These are phyloP conservation scores for Amblyteles armatorius DNA, from an alignment of 2,888 invertebrate species.

Conservation along the genomic window DNA sequence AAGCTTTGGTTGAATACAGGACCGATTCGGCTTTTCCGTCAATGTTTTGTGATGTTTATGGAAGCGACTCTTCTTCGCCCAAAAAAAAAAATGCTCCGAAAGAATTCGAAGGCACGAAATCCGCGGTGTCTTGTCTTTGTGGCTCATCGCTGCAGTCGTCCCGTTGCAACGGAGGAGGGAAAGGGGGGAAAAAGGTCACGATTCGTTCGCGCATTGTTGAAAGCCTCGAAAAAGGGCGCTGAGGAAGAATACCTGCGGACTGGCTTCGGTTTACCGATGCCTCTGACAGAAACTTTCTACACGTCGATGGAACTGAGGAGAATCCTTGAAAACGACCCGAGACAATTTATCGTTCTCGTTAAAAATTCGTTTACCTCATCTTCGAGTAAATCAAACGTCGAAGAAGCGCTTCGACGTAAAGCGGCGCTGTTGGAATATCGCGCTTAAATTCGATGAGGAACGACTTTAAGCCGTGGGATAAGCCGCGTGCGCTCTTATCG, in stretches of 20 bases:
- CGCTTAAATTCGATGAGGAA: constrained; percentile 24
- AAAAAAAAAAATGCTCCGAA: constrained; percentile 2
- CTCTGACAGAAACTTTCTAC: not conserved
- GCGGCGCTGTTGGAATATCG: not conserved
- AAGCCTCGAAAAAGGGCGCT: not conserved
- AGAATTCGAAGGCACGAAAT: constrained; percentile 38
- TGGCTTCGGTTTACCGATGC: constrained; percentile 5
- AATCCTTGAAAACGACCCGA: not conserved
- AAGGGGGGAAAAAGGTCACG: constrained; percentile 27
- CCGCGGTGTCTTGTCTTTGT: constrained; percentile 30
- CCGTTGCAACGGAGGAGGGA: constrained; percentile 8
- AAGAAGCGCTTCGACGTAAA: constrained; percentile 19
- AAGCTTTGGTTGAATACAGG: constrained; percentile 16
- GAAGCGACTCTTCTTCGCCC: not conserved
- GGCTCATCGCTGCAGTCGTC: not conserved
- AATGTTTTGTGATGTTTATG: constrained; percentile 48
- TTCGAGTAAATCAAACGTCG: constrained; percentile 26
- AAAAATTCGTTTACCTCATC: not conserved
- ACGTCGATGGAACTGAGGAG: not conserved
- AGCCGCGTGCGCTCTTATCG: constrained; percentile 53
- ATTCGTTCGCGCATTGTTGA: constrained; percentile 21
- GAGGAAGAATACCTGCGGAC: constrained; percentile 31
- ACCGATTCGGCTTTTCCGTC: constrained; percentile 28
- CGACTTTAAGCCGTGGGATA: constrained; percentile 49
- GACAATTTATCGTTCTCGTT: not conserved